Evolutionary conservation across 2,797 vertebrate species (phyloP).

Genomic region (Sarcoramphus papa): DNA sequence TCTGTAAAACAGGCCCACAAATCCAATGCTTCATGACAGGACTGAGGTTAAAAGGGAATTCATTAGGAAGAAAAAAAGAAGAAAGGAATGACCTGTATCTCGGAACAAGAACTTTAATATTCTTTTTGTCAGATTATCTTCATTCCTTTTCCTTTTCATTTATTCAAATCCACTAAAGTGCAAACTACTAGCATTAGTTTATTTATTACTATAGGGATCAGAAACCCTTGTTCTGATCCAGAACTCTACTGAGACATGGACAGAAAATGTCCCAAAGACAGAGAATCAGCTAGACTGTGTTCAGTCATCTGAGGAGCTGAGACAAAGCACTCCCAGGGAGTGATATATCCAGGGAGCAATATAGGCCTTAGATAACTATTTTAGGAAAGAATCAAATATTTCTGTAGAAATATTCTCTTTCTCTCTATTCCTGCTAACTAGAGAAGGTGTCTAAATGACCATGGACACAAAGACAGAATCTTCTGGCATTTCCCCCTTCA

Average conservation of each 20-base stretch:
- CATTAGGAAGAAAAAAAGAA: too few species aligned
- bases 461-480: not conserved
- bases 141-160: not conserved
- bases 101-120: not conserved
- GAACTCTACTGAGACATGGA: not conserved
- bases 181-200: not conserved
- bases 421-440: not conserved
- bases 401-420: not conserved
- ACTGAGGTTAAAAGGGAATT: not conserved
- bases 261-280: not conserved
- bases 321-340: not conserved
- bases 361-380: not conserved
- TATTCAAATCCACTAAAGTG: not conserved
- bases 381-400: not conserved
- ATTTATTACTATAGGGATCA: not conserved
- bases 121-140: not conserved
- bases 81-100: not conserved
- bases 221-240: not conserved
- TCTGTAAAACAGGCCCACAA: not conserved
- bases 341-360: not conserved
- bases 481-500: not conserved
- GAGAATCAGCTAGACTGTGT: not conserved
- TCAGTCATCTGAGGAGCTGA: not conserved
- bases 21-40: not conserved
- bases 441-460: not conserved